Percentiles rank a stretch among this genome's conserved stretches.
Evolutionary conservation across 2,888 invertebrate genomes (phyloP).

Genomic region (Eilema caniola): DNA sequence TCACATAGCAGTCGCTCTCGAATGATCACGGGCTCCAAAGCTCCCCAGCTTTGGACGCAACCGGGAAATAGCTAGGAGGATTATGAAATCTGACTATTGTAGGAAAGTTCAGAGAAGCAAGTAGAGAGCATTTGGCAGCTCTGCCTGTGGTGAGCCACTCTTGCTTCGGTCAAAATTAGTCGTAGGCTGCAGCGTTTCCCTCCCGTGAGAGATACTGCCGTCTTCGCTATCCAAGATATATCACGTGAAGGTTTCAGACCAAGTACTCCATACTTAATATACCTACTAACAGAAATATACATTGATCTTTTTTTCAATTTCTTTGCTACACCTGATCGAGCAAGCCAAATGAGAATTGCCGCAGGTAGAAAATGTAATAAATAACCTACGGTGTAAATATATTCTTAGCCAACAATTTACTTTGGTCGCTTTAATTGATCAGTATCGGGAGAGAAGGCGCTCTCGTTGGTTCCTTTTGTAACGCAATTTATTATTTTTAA

Average conservation of each 20-base stretch:
- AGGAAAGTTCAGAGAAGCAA: too few relatives aligned
- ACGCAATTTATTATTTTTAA: neutral
- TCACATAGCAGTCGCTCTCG: too few relatives aligned
- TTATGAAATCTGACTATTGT: too few relatives aligned
- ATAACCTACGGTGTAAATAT: conserved; percentile 7
- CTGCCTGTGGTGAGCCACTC: too few relatives aligned
- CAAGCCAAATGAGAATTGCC: conserved; percentile 6
- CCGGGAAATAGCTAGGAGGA: too few relatives aligned
- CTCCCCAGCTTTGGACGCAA: neutral
- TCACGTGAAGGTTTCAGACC: too few relatives aligned
- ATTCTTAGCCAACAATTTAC: conserved; percentile 3
- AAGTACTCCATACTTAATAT: neutral
- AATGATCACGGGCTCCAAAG: too few relatives aligned
- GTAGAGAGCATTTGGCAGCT: too few relatives aligned
- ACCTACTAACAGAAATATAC: neutral
- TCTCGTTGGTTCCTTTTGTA: neutral
- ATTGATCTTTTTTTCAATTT: neutral
- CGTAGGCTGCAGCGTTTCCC: too few relatives aligned
- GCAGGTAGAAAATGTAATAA: conserved; percentile 5
- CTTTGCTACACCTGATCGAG: neutral
- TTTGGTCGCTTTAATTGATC: neutral
- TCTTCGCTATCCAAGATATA: too few relatives aligned
- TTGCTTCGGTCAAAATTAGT: too few relatives aligned
- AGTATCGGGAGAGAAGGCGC: neutral
- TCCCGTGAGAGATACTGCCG: too few relatives aligned